These are phyloP conservation scores for Todiramphus chloris DNA, from an alignment of 2,113 vertebrate genomes.

Conservation along the genomic window DNA sequence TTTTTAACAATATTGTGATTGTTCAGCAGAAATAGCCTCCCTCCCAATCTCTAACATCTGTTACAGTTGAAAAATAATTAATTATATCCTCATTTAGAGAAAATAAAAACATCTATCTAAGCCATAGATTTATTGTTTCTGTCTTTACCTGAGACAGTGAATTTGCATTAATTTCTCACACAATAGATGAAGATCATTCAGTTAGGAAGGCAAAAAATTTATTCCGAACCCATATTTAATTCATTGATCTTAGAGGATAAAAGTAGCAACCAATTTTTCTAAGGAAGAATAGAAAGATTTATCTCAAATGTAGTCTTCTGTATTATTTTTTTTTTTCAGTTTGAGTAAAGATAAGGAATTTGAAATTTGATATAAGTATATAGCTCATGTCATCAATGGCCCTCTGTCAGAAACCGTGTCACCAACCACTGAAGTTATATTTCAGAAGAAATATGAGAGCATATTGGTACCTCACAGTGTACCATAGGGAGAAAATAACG, in stretches of 20 bases:
- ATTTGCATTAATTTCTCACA: background rate
- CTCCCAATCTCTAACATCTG: background rate
- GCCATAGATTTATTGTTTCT: background rate
- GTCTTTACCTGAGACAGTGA: background rate
- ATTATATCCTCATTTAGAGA: background rate
- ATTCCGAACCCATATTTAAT: conserved; percentile 8
- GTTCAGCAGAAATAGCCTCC: background rate
- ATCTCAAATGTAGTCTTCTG: background rate
- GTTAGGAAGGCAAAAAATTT: background rate
- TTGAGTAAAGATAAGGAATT: background rate
- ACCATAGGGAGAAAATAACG: background rate
- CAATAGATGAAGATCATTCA: background rate
- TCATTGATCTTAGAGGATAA: background rate
- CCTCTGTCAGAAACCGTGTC: background rate
- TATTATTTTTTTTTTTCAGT: background rate
- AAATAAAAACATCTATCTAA: background rate
- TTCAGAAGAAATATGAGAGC: background rate
- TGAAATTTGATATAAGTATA: background rate
- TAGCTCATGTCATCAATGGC: background rate
- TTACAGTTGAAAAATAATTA: background rate
- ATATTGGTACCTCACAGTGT: background rate
- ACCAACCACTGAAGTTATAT: background rate
- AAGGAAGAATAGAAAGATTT: background rate
- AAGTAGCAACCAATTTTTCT: background rate
- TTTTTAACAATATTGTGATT: background rate